Base-by-base conservation (phyloP, 1,140 invertebrate genomes). In the Pseudomyrmex sp. region DNA sequence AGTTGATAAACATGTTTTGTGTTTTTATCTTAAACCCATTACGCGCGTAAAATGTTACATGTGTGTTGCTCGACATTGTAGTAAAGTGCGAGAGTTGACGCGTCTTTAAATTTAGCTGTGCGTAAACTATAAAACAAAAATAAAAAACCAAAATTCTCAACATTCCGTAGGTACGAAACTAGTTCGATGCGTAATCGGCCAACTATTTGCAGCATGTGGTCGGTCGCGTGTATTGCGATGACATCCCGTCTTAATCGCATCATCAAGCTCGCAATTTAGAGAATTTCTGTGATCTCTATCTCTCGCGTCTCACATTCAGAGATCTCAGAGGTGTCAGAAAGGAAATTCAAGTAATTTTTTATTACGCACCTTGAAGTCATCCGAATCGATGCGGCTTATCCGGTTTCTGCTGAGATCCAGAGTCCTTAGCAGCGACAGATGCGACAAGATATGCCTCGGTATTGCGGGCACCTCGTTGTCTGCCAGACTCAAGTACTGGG, bases 371-470 rank as follows among this genome's bases (percentile, higher is more conserved):
- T 96, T 95, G 74, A 97, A 96, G 90, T 96, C 96, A 83, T 95
- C 94, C 65, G 95, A 92, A 62, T 95, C 94, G 74, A 97, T 94
- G 59, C 95, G 95, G 73, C 94, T 95, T 73, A 98, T 97, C 82
- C 95, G 95, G 89, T 96, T 96, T 74, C 97, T 95, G 70, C 96
- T 96, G 15, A 98, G 93, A 92, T 97, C 97, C 44, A 97, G 91
- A 0, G 97, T 97, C 89, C 95, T 95, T 20, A 97, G 93, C 62
- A 96, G 95, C 0, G 97, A 96, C 92, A 97, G 95, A 91, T 97
- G 96, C 58, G 95, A 95, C 15, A 97, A 94, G 48, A 97, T 95
- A 79, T 96, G 95, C 44, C 96, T 95, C 12, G 97, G 97, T 93
- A 98, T 95, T 83, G 95, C 95, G 7, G 95, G 94, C 23, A 98